phyloP scores from a whole-genome alignment of 35 echinoderm and acorn worm genomes.

The Lytechinus variegatus region DNA sequence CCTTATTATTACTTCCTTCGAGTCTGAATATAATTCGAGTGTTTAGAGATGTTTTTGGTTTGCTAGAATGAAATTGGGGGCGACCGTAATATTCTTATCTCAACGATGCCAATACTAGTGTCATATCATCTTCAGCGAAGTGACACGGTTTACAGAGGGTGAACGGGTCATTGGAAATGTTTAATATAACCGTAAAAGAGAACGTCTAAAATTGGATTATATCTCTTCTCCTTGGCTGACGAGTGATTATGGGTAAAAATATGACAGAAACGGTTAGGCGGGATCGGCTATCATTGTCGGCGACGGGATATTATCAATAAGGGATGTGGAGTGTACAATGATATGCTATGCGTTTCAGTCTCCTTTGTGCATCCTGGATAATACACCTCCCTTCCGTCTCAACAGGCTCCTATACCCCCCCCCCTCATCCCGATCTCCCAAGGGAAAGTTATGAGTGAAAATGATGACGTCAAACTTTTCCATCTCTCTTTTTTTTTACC shows the following conservation, averaged over 20 bases:
- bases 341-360: not conserved
- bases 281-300: not conserved
- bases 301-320: constrained; percentile 2
- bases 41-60: not conserved
- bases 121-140: not conserved
- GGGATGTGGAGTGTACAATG: not conserved
- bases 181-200: not conserved
- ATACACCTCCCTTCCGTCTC: not conserved
- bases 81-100: not conserved
- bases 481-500: too few species aligned
- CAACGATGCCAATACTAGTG: not conserved
- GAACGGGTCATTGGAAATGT: not conserved
- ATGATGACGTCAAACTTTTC: too few species aligned
- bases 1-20: not conserved
- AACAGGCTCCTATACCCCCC: not conserved
- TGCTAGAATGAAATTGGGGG: not conserved
- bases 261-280: not conserved
- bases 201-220: not conserved
- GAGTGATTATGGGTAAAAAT: not conserved
- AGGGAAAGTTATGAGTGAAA: too few species aligned
- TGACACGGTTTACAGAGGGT: not conserved
- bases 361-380: not conserved
- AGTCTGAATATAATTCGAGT: not conserved
- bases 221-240: not conserved
- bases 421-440: too few species aligned